Conservation (phyloP, 2,888 invertebrate species). For the Tiliacea aurago region DNA sequence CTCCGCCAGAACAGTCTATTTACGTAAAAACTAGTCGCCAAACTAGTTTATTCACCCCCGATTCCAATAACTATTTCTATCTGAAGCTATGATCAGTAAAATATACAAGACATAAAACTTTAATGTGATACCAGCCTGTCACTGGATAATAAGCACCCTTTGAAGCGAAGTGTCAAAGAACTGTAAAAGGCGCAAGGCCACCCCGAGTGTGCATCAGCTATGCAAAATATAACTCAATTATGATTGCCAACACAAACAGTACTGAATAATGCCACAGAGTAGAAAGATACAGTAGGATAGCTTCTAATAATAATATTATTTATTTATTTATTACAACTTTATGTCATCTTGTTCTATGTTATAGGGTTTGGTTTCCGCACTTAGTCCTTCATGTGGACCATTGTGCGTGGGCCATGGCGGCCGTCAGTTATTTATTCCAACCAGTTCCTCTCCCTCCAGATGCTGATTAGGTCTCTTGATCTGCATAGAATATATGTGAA, state of each 20-base stretch:
- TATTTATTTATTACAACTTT: too few relatives aligned
- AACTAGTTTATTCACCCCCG: slow-evolving; percentile 20
- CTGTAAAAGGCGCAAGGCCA: slow-evolving; percentile 61
- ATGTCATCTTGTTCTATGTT: too few relatives aligned
- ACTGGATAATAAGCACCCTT: slow-evolving; percentile 34
- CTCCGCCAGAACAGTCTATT: neutral
- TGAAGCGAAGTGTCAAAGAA: slow-evolving; percentile 56
- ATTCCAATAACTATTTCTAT: slow-evolving; percentile 8
- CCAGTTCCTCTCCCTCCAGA: too few relatives aligned
- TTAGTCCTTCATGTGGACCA: too few relatives aligned
- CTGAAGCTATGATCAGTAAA: slow-evolving; percentile 11
- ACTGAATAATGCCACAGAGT: slow-evolving; percentile 31
- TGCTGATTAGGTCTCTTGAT: too few relatives aligned
- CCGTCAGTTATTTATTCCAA: too few relatives aligned
- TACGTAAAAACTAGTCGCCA: neutral
- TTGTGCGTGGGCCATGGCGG: too few relatives aligned
- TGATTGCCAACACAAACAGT: slow-evolving; percentile 49
- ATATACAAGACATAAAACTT: slow-evolving; percentile 17
- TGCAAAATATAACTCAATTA: slow-evolving; percentile 61
- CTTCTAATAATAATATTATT: too few relatives aligned
- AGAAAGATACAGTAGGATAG: too few relatives aligned
- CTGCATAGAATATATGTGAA: too few relatives aligned
- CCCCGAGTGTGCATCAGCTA: slow-evolving; percentile 47
- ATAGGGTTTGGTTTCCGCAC: too few relatives aligned
- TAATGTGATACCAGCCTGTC: slow-evolving; percentile 12